phyloP scores from a whole-genome alignment of 2,888 invertebrate species.

The Ochropleura plecta region DNA sequence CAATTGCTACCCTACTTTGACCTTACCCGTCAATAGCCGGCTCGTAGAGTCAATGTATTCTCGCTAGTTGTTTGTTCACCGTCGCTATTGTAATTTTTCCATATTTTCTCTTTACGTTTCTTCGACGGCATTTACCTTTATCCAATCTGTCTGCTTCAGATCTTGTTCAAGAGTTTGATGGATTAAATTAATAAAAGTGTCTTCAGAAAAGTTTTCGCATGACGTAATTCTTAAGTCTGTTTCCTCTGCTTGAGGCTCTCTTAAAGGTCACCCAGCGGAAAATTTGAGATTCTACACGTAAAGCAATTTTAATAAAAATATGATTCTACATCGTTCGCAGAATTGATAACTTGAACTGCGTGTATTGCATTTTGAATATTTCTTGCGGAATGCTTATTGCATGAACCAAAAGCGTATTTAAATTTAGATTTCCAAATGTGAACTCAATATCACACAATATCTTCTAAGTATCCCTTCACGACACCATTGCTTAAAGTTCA shows the following conservation, averaged over 20 bases:
- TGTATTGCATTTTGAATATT: not conserved
- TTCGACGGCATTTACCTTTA: constrained; percentile 6
- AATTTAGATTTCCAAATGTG: constrained; percentile 18
- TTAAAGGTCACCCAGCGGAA: constrained; percentile 31
- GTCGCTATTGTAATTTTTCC: constrained; percentile 44
- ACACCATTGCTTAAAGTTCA: constrained; percentile 42
- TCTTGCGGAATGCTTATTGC: not conserved
- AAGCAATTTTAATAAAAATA: constrained; percentile 31
- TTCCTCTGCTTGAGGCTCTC: constrained; percentile 22
- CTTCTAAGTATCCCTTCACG: constrained; percentile 20
- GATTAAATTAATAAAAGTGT: constrained; percentile 36
- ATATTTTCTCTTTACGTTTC: constrained; percentile 30
- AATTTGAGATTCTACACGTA: constrained; percentile 16
- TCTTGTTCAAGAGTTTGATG: constrained; percentile 20
- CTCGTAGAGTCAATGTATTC: constrained; percentile 52
- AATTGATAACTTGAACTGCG: constrained; percentile 2
- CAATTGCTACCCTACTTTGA: constrained; percentile 37
- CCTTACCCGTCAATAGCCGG: constrained; percentile 48
- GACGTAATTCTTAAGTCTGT: constrained; percentile 24
- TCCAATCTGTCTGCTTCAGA: constrained; percentile 11
- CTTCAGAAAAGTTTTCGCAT: constrained; percentile 23
- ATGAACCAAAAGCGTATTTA: not conserved
- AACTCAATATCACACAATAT: constrained; percentile 22
- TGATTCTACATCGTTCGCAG: not conserved
- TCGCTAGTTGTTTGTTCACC: constrained; percentile 46